Percentiles rank a stretch among this genome's conserved stretches.
phyloP scores from a whole-genome alignment of 2,888 invertebrate species.

The Biston stratarius region DNA sequence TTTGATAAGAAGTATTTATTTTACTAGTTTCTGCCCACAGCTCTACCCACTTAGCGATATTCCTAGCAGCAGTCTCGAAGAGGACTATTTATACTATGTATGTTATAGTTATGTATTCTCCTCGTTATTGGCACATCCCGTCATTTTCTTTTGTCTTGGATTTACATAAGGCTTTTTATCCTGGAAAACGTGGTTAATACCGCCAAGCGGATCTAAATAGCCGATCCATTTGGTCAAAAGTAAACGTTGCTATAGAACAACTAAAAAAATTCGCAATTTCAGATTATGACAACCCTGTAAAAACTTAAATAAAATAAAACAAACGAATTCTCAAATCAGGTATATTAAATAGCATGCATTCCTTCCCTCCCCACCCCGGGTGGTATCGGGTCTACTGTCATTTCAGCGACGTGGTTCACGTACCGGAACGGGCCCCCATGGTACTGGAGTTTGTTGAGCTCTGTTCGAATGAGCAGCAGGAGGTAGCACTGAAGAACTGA shows the following conservation, averaged over 20 bases:
- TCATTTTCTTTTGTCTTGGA: no score
- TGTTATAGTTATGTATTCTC: no score
- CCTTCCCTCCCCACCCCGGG: slow-evolving; percentile 10
- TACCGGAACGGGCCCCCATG: slow-evolving; percentile 51
- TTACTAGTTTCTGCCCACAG: background rate
- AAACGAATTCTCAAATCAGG: background rate
- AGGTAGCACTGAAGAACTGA: slow-evolving; percentile 56
- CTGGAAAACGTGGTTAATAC: no score
- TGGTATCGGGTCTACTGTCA: slow-evolving; percentile 24
- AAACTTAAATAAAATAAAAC: slow-evolving; percentile 2
- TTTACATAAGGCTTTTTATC: no score
- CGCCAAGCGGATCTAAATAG: no score
- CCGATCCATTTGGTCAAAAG: no score
- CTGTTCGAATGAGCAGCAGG: slow-evolving; percentile 52
- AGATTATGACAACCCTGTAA: no score
- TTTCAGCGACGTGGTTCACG: slow-evolving; percentile 52
- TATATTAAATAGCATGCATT: slow-evolving; percentile 30
- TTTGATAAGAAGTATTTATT: background rate
- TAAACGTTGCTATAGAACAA: no score
- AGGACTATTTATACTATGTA: no score
- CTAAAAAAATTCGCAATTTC: no score
- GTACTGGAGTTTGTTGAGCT: slow-evolving; percentile 52
- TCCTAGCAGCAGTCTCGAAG: no score
- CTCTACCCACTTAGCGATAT: background rate
- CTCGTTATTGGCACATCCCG: no score